A percentile compares a stretch with the other conserved stretches of the same genome.
Evolutionary conservation across 2,888 invertebrate species (phyloP).

Genomic region (Ochropleura plecta): DNA sequence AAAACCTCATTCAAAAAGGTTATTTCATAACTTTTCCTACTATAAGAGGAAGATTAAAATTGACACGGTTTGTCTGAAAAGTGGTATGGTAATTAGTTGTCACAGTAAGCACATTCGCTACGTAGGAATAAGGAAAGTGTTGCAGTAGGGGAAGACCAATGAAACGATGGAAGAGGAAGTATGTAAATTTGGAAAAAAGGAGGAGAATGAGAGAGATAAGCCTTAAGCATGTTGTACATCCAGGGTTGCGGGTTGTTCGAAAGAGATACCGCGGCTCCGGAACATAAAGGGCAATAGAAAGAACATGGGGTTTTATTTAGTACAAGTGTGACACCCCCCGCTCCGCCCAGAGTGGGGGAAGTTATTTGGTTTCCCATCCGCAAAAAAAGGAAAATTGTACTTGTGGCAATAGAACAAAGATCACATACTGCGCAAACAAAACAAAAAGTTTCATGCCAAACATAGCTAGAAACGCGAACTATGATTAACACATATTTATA

Average conservation of each 20-base stretch:
- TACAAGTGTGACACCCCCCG: too few species aligned
- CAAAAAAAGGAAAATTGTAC: not conserved
- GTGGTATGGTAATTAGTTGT: not conserved
- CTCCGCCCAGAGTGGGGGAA: too few species aligned
- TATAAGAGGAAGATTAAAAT: not conserved
- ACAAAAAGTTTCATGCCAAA: not conserved
- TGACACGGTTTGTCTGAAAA: not conserved
- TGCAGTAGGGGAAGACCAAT: not conserved
- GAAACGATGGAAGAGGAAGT: not conserved
- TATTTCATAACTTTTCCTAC: not conserved
- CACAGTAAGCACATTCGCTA: not conserved
- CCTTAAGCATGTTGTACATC: too few species aligned
- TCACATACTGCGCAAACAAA: not conserved
- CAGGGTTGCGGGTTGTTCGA: too few species aligned
- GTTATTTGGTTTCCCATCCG: too few species aligned
- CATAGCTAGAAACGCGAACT: not conserved
- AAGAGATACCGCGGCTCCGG: too few species aligned
- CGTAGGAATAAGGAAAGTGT: not conserved
- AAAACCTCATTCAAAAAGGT: not conserved
- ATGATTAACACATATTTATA: constrained; percentile 5
- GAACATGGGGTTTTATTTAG: too few species aligned
- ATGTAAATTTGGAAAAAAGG: too few species aligned
- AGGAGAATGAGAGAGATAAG: too few species aligned
- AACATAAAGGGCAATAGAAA: too few species aligned
- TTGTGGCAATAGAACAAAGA: not conserved